Percentiles rank a stretch among this genome's conserved stretches.
Evolutionary conservation across 2,797 vertebrate species (phyloP).

Genomic region (Tadarida brasiliensis): DNA sequence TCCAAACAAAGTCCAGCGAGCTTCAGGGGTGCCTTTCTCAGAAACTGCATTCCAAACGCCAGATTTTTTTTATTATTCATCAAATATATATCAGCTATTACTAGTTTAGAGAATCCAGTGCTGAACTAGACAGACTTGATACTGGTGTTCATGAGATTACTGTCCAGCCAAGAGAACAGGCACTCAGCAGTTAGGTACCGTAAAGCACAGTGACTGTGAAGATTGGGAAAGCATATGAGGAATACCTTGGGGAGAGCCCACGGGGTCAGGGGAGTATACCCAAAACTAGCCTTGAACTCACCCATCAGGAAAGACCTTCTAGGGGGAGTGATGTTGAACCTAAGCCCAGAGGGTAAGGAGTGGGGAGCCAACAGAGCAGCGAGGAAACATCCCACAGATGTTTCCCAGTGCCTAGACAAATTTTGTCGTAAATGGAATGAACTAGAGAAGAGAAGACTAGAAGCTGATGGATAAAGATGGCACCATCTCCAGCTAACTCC

Average conservation of each 20-base stretch:
- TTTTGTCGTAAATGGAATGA: neutral
- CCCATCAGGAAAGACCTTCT: neutral
- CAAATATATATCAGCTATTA: neutral
- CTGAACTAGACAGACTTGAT: neutral
- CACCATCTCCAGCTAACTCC: neutral
- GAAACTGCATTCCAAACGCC: neutral
- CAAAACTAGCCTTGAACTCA: neutral
- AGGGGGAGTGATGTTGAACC: neutral
- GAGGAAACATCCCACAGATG: neutral
- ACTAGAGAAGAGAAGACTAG: neutral
- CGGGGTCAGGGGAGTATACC: neutral
- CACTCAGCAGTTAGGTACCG: neutral
- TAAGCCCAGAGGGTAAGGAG: neutral
- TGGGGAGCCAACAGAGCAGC: neutral
- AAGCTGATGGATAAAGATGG: neutral
- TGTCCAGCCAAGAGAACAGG: neutral
- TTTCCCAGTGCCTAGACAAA: neutral
- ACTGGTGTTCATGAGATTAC: neutral
- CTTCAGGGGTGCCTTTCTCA: neutral
- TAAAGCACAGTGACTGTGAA: neutral
- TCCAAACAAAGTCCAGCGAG: neutral
- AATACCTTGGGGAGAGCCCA: neutral
- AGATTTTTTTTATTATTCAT: neutral
- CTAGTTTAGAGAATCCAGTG: neutral
- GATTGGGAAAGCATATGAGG: neutral